phyloP scores from a whole-genome alignment of 1,140 invertebrate genomes.

The Pseudomyrmex dendroicus region DNA sequence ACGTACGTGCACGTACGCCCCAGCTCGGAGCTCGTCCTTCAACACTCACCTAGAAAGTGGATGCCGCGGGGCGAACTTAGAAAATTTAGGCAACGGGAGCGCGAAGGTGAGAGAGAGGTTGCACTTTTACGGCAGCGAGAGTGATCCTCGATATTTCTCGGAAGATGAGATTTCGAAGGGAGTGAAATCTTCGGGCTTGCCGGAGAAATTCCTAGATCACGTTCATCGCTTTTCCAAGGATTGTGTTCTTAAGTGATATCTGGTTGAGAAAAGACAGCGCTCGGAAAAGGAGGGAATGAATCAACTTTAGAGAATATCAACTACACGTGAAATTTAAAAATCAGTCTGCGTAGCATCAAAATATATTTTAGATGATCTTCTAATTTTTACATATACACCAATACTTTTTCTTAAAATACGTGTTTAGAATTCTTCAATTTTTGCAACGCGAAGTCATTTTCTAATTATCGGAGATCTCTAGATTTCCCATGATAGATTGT shows the following conservation, averaged over 20 bases:
- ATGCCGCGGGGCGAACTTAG: conserved; percentile 22
- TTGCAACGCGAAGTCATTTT: too few relatives aligned
- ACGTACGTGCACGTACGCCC: conserved; percentile 62
- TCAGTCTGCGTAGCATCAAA: background rate
- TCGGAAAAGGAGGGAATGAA: background rate
- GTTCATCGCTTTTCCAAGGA: conserved; percentile 24
- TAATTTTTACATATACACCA: background rate
- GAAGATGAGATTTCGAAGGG: conserved; percentile 36
- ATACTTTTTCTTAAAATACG: too few relatives aligned
- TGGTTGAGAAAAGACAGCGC: background rate
- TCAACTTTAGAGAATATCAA: background rate
- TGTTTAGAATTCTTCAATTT: too few relatives aligned
- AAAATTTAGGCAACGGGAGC: conserved; percentile 46
- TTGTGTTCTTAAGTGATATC: conserved; percentile 22
- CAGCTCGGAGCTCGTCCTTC: conserved; percentile 29
- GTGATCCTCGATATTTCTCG: conserved; percentile 33
- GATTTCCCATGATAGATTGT: background rate
- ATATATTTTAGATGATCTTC: background rate
- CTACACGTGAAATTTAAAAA: background rate
- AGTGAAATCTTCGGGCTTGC: conserved; percentile 26
- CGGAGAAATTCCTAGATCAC: conserved; percentile 21
- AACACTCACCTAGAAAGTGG: conserved; percentile 14
- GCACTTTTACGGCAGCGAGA: conserved; percentile 17
- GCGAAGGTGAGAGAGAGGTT: conserved; percentile 7
- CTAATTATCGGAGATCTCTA: background rate